These are phyloP conservation scores for Chaetogeoica ovagalla DNA, from an alignment of 2,888 invertebrate genomes.

Conservation along the genomic window DNA sequence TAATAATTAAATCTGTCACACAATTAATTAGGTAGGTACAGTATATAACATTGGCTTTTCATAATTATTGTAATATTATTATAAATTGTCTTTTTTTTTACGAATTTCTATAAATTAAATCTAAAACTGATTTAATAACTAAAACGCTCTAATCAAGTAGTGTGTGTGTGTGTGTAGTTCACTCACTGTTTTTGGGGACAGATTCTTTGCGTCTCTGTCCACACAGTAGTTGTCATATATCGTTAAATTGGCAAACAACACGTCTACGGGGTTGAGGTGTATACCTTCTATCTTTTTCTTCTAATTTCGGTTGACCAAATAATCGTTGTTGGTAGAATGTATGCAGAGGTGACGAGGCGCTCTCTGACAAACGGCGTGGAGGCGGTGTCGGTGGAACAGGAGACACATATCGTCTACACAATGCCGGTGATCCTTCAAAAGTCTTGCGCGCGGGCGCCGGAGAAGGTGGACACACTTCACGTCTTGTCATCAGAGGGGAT, in stretches of 20 bases:
- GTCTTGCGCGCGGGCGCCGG: constrained; percentile 52
- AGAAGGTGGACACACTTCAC: constrained; percentile 53
- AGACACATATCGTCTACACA: constrained; percentile 63
- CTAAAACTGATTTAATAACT: constrained; percentile 28
- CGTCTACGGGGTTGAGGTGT: constrained; percentile 62
- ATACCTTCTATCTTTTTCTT: constrained; percentile 57
- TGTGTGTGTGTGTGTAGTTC: constrained; percentile 4
- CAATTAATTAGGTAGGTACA: constrained; percentile 34
- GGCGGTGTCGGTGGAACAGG: constrained; percentile 68
- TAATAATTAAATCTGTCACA: constrained; percentile 28
- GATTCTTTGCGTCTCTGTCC: constrained; percentile 51
- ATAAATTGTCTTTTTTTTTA: constrained; percentile 45
- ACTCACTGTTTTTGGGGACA: constrained; percentile 51
- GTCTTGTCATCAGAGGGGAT: constrained; percentile 51
- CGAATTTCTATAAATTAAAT: constrained; percentile 39
- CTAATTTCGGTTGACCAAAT: constrained; percentile 65
- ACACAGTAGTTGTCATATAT: constrained; percentile 54
- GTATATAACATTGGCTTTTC: constrained; percentile 41
- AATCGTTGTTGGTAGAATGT: constrained; percentile 47
- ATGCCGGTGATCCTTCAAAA: constrained; percentile 60
- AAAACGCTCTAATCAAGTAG: constrained; percentile 1
- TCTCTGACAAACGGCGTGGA: constrained; percentile 69
- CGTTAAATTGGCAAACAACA: constrained; percentile 54
- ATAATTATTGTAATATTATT: constrained; percentile 35
- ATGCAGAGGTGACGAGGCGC: constrained; percentile 65